Evolutionary conservation across 2,797 vertebrate species (phyloP), one percentile per base, ranked within the genome.

Genomic region (Neosalanx taihuensis): DNA sequence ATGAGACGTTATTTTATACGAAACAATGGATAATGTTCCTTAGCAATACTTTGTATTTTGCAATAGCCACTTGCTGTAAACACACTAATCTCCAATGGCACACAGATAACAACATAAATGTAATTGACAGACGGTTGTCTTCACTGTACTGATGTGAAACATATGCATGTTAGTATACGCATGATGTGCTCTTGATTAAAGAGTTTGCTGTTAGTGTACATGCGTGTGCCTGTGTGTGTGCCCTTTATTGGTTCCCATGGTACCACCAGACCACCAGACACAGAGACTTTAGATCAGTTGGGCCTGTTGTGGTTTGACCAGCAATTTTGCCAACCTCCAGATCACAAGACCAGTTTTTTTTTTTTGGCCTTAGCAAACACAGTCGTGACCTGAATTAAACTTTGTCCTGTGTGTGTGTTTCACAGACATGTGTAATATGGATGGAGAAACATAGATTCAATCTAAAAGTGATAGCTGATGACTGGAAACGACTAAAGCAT

Each of bases 321-420:
- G 58, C 75, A 68, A 51, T 76, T 72, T 82, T 79, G 83, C 81
- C 81, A 85, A 86, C 61, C 85, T 80, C 83, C 81, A 84, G 83
- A 87, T 82, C 84, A 79, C 79, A 79, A 72, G 79, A 78, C 61
- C 37, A 83, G 84, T 85, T 86, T 87, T 70, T 85, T 83, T 56
- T 1, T 35, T 35, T 35, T 13, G 41, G 53, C 68, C 65, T 81
- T 10, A 6, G 75, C 31, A 69, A 72, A 74, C 70, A 49, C 0
- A 46, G 0, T 56, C 74, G 83, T 87, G 88, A 79, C 78, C 86
- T 68, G 77, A 69, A 90, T 88, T 87, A 90, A 79, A 61, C 73
- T 9, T 77, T 83, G 80, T 77, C 82, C 73, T 83, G 75, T 79
- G 76, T 18, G 31, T 57, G 60, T 23, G 64, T 15, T 12, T 18